phyloP scores from a whole-genome alignment of 2,888 invertebrate genomes.

The Pilophorus perplexus region DNA sequence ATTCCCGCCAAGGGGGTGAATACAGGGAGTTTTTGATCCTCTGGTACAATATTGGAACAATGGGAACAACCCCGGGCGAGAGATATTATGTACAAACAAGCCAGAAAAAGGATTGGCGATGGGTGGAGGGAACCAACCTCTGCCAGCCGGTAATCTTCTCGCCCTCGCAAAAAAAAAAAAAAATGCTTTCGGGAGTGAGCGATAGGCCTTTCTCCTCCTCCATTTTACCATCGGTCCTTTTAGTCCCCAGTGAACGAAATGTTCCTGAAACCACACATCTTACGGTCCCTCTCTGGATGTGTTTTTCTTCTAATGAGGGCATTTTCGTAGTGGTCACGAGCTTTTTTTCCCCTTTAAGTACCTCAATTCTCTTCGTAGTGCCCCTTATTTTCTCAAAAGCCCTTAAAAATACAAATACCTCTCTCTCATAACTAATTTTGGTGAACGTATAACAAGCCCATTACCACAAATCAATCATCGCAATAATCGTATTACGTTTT shows the following conservation, averaged over 20 bases:
- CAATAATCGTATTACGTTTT: too few species aligned
- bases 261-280: neutral
- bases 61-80: neutral
- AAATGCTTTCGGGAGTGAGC: neutral
- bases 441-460: too few species aligned
- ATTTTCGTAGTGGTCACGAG: too few species aligned
- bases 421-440: too few species aligned
- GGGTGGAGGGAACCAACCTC: neutral
- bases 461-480: too few species aligned
- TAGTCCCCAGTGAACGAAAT: too few species aligned
- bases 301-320: conserved; percentile 9
- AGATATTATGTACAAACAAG: conserved; percentile 19
- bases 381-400: too few species aligned
- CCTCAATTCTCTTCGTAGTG: too few species aligned
- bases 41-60: conserved; percentile 29
- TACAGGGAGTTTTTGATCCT: conserved; percentile 1
- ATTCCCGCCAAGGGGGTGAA: neutral
- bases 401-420: too few species aligned
- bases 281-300: neutral
- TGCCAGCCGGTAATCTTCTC: neutral
- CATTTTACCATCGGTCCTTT: conserved; percentile 9
- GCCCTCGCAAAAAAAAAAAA: neutral
- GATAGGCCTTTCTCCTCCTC: neutral
- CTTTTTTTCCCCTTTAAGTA: too few species aligned
- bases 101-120: neutral